Percentiles rank a stretch among this genome's conserved stretches.
Conservation (phyloP, 64 coral and sea anemone species). For the Montipora capricornis region DNA sequence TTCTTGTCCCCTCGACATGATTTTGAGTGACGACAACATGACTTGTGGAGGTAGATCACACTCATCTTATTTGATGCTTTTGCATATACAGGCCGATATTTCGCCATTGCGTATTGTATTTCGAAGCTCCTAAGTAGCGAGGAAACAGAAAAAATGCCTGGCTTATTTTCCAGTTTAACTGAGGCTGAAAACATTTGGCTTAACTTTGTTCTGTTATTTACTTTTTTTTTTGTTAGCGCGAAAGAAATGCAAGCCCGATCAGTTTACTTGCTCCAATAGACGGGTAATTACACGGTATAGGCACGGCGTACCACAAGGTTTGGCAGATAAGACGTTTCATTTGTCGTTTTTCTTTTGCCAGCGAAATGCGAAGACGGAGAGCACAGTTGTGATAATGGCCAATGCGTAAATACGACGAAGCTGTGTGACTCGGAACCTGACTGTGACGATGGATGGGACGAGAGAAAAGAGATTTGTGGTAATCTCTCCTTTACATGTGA, state of each 20-base stretch:
- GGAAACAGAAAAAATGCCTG: too few relatives aligned
- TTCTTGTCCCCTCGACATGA: conserved; percentile 52
- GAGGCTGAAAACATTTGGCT: too few relatives aligned
- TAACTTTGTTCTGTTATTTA: background rate
- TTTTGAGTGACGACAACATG: conserved; percentile 29
- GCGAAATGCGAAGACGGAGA: conserved; percentile 55
- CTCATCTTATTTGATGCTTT: too few relatives aligned
- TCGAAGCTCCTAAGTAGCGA: too few relatives aligned
- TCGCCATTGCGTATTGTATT: too few relatives aligned
- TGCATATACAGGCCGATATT: too few relatives aligned
- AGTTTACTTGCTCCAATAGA: conserved; percentile 49
- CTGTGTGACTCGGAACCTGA: conserved; percentile 45
- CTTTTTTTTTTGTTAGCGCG: conserved; percentile 1
- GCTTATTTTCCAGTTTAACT: too few relatives aligned
- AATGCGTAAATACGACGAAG: conserved; percentile 61
- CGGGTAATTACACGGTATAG: too few relatives aligned
- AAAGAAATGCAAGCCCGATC: background rate
- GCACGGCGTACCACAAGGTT: too few relatives aligned
- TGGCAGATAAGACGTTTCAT: background rate
- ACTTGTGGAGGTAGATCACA: conserved; percentile 45
- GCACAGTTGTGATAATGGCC: conserved; percentile 36
- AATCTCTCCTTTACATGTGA: background rate
- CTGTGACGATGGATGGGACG: conserved; percentile 69
- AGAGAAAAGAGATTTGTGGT: conserved; percentile 38
- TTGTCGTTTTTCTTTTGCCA: conserved; percentile 8